Conservation (phyloP, 2,113 vertebrate species). For the Labeo catla region DNA sequence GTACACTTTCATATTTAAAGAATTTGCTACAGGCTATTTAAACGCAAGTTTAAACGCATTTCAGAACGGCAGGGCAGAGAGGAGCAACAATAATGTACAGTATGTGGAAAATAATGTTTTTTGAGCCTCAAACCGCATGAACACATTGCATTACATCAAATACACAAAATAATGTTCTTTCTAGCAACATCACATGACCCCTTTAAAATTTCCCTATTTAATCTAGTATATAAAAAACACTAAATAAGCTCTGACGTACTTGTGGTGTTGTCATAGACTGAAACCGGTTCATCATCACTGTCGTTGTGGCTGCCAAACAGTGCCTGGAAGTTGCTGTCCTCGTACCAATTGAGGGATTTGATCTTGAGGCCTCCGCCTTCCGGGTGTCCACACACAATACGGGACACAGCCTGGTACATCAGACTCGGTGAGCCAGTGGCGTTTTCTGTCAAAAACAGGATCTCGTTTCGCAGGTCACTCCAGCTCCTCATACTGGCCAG, state of each 20-base stretch:
- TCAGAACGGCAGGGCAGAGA: too few relatives aligned
- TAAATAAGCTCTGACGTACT: constrained; percentile 61
- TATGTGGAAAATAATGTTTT: too few relatives aligned
- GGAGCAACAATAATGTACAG: too few relatives aligned
- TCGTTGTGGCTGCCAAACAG: constrained; percentile 85
- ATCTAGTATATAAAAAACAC: background rate
- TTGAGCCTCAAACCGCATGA: too few relatives aligned
- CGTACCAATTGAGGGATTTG: constrained; percentile 99
- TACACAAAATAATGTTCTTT: too few relatives aligned
- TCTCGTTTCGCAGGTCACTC: constrained; percentile 93
- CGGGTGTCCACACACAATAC: constrained; percentile 93
- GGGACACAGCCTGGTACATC: constrained; percentile 94
- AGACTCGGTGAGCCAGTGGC: constrained; percentile 83
- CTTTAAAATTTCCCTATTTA: too few relatives aligned
- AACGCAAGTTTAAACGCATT: too few relatives aligned
- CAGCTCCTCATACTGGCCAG: constrained; percentile 90
- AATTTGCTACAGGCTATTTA: too few relatives aligned
- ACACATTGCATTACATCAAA: too few relatives aligned
- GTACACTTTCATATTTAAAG: too few relatives aligned
- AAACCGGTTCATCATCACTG: constrained; percentile 82
- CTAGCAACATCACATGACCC: too few relatives aligned
- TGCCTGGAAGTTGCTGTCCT: constrained; percentile 98
- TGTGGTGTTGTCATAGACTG: constrained; percentile 77
- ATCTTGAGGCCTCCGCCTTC: constrained; percentile 97
- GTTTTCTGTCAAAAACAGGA: constrained; percentile 86